Percentiles rank a stretch among this genome's conserved stretches.
Conservation (phyloP, 1,140 invertebrate genomes). For the Melanaphis sacchari region DNA sequence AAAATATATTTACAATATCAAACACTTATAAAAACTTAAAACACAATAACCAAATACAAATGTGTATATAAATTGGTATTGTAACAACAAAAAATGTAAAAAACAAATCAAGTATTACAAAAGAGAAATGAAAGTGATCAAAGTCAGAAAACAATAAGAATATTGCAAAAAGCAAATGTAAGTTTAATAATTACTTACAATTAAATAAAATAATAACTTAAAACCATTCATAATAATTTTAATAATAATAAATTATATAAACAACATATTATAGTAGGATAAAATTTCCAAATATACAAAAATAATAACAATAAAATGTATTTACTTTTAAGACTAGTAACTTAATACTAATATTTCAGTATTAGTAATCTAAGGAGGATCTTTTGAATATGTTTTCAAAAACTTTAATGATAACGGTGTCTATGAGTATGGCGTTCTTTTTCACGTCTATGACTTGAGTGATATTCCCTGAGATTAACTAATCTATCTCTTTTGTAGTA, state of each 20-base stretch:
- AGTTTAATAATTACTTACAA: neutral
- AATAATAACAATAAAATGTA: neutral
- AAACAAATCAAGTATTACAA: constrained; percentile 12
- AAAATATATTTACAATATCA: neutral
- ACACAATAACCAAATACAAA: neutral
- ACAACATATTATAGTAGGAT: neutral
- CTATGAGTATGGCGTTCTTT: constrained; percentile 25
- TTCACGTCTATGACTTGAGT: constrained; percentile 14
- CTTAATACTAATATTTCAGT: constrained; percentile 43
- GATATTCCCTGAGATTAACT: constrained; percentile 34
- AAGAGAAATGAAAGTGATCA: neutral
- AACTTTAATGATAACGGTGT: constrained; percentile 45
- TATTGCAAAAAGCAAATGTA: neutral
- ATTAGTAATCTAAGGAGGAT: constrained; percentile 40
- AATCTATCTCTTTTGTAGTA: constrained; percentile 44
- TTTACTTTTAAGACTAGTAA: constrained; percentile 34
- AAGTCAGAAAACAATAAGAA: constrained; percentile 10
- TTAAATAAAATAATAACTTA: neutral
- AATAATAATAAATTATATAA: constrained; percentile 14
- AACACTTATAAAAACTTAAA: constrained; percentile 33
- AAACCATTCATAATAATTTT: neutral
- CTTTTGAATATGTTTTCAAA: neutral
- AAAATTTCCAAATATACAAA: constrained; percentile 7
- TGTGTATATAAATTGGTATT: neutral
- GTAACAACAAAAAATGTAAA: neutral